A percentile compares a stretch with the other conserved stretches of the same genome.
Conservation (phyloP, 2,113 vertebrate genomes). For the Anarhynchus alexandrinus region DNA sequence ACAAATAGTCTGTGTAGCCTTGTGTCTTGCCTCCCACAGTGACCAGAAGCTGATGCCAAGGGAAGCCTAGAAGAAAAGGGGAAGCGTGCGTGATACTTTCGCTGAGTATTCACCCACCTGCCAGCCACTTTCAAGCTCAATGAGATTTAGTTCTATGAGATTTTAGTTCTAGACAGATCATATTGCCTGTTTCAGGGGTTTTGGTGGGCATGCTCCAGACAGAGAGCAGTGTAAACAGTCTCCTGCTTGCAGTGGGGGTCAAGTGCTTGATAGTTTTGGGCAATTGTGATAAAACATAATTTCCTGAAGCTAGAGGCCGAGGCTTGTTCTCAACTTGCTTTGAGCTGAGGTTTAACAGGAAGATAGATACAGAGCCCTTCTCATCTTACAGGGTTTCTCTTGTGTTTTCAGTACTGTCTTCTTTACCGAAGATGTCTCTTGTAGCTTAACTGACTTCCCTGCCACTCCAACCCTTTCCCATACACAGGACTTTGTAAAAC, state of each 20-base stretch:
- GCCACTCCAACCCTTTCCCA: neutral
- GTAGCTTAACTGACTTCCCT: neutral
- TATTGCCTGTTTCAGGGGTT: neutral
- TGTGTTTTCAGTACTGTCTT: neutral
- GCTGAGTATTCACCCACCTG: neutral
- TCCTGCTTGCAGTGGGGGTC: neutral
- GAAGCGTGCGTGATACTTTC: neutral
- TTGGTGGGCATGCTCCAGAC: neutral
- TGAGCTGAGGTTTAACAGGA: neutral
- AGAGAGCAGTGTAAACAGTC: neutral
- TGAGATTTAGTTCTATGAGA: too few relatives aligned
- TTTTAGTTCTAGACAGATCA: neutral
- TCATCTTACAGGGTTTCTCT: neutral
- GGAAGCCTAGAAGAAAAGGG: neutral
- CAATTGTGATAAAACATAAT: neutral
- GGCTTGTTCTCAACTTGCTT: neutral
- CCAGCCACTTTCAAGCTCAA: neutral
- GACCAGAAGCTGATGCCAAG: neutral
- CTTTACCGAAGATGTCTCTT: neutral
- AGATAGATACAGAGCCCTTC: neutral
- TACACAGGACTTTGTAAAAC: neutral
- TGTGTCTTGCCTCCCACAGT: neutral
- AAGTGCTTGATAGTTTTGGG: neutral
- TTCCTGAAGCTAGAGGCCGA: neutral
- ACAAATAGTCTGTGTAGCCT: neutral